Evolutionary conservation across 2,888 invertebrate species (phyloP), one percentile per base, ranked within the genome.

Genomic region (Acleris literana): DNA sequence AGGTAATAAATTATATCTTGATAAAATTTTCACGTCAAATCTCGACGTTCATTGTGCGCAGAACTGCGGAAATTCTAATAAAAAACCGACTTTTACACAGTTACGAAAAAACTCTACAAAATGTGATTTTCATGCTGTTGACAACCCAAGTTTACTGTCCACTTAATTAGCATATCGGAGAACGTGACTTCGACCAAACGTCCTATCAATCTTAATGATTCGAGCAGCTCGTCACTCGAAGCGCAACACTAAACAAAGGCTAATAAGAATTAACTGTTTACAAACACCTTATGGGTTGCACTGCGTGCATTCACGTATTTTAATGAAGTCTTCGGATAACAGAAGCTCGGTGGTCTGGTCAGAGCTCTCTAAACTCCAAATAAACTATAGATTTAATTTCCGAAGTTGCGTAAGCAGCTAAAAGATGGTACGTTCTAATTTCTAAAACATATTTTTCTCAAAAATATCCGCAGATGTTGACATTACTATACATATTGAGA

Each of bases 211-310:
- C 33, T 20, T 55, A n/a, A n/a, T 46, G 17, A 17, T 43, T 17
- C 43, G 43, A 22, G 18, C 25, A 46, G 22, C 39, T 58, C 11
- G 25, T n/a, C 54, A 51, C 43, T 43, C 44, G 56, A 43, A 39
- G 33, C 11, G 55, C 43, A 25, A 43, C 2, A 11, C 39, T n/a
- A 29, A 58, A 64, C 64, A 64, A 60, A 49, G 64, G 48, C 59
- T 20, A 55, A 64, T 64, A 60, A 54, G 48, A 44, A 33, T 55
- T 55, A 17, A 39, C 13, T 56, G 63, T 64, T 59, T 60, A 55
- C 55, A 55, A 55, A 25, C 59, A 64, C 49, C 43, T 17, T 48
- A 64, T 17, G 55, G 48, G 5, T 57, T n/a, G 52, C 33, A 54
- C 33, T 54, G 18, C 33, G 54, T 46, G 17, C 46, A 17, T 46